Conservation (phyloP, 2,797 vertebrate genomes). For the Sandelia bainsii region DNA sequence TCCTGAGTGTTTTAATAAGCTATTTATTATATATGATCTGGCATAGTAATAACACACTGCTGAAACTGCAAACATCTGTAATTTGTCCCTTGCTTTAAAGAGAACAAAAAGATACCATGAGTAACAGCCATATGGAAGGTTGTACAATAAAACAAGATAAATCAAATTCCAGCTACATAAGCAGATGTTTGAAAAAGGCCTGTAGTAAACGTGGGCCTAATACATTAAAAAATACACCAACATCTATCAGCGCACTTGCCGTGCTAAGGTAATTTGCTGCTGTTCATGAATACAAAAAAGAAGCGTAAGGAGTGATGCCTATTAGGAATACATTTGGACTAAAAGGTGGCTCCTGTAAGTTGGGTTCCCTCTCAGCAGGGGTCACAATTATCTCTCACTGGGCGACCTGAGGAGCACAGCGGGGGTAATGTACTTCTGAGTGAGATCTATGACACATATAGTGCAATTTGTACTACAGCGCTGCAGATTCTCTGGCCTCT, state of each 20-base stretch:
- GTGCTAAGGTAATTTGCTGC: not conserved
- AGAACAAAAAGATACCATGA: not conserved
- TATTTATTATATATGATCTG: not conserved
- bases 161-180: not conserved
- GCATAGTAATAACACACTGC: not conserved
- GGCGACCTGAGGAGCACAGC: conserved; percentile 57
- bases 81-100: not conserved
- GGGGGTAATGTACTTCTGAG: conserved; percentile 60
- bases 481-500: conserved; percentile 11
- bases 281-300: not conserved
- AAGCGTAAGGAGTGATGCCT: not conserved
- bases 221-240: not conserved
- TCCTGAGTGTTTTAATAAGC: not conserved
- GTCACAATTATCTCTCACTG: conserved; percentile 67
- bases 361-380: conserved; percentile 62
- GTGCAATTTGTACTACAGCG: conserved; percentile 38
- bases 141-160: not conserved
- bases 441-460: conserved; percentile 52
- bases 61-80: not conserved
- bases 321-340: not conserved
- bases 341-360: conserved; percentile 42
- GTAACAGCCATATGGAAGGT: not conserved
- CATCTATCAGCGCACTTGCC: not conserved
- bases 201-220: not conserved
- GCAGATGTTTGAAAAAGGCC: not conserved